Base-by-base conservation (phyloP, 2,888 invertebrate genomes). In the Chalcis sispes region DNA sequence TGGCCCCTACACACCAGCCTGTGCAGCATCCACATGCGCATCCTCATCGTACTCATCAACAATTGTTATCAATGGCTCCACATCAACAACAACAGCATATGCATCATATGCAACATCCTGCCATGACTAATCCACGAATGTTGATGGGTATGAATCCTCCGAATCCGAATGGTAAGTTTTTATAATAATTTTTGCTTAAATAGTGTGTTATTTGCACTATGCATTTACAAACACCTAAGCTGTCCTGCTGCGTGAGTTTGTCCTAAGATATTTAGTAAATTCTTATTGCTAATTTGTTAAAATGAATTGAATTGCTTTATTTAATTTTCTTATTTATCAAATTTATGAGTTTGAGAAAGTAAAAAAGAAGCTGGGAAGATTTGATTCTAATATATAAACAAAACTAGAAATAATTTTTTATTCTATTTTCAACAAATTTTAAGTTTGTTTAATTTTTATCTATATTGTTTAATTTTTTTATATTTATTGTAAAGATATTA, bases 91-190 rank as follows among this genome's bases (percentile, higher is more conserved):
- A 67, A n/a, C 75, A 72, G 29, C 82, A 81, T 77, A 79, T 81
- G 73, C 85, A 80, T 71, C 82, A 88, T 83, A 87, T 86, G 76
- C 86, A 86, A 80, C 88, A 88, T 79, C 83, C 86, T 56, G 85
- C 85, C 70, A 85, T 86, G 66, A 83, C 87, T 13, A 88, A 87
- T 58, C 84, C 81, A 70, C 89, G 89, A 80, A 90, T 91, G 88
- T 84, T 91, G 84, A 90, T 91, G 90, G 90, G 90, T 81, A 89
- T 90, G 83, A 90, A 85, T 85, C 87, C 85, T 83, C 89, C 82
- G 85, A 89, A 82, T 85, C 87, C 81, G 40, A 85, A 85, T 56
- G 82, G 85, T 85, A 80, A 66, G 82, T 81, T 76, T 23, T 27
- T 66, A 20, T 23, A 13, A 52, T 46, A 13, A 48, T 36, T 2